These are phyloP conservation scores for Etheostoma cragini DNA, from an alignment of 2,113 vertebrate genomes.

Conservation along the genomic window DNA sequence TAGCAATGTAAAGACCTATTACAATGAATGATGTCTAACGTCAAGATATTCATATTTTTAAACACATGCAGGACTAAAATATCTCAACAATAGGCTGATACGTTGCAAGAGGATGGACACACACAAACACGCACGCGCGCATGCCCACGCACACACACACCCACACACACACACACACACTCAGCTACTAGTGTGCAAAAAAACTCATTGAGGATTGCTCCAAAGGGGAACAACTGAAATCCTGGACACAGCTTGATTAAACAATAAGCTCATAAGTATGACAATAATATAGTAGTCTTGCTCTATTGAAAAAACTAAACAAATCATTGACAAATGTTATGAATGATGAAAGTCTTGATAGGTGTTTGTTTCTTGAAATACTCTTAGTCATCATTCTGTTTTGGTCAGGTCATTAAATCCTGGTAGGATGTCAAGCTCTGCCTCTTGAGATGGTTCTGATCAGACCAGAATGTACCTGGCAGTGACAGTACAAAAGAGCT, in stretches of 20 bases:
- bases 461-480: constrained; percentile 67
- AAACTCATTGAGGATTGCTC: background rate
- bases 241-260: background rate
- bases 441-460: constrained; percentile 53
- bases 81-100: background rate
- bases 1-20: background rate
- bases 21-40: background rate
- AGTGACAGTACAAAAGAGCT: constrained; percentile 76
- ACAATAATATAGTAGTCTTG: background rate
- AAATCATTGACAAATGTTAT: background rate
- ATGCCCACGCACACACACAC: background rate
- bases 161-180: background rate
- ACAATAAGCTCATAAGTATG: background rate
- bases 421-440: constrained; percentile 41
- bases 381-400: constrained; percentile 16
- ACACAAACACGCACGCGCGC: background rate
- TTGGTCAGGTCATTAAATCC: constrained; percentile 44
- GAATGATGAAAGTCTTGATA: constrained; percentile 1
- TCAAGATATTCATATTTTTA: background rate
- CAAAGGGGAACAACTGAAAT: background rate
- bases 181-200: background rate
- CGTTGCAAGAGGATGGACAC: background rate
- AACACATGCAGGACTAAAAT: background rate
- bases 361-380: background rate
- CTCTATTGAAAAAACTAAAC: constrained; percentile 6